phyloP scores from a whole-genome alignment of 2,113 vertebrate species.

The Planiliza haematocheilus region DNA sequence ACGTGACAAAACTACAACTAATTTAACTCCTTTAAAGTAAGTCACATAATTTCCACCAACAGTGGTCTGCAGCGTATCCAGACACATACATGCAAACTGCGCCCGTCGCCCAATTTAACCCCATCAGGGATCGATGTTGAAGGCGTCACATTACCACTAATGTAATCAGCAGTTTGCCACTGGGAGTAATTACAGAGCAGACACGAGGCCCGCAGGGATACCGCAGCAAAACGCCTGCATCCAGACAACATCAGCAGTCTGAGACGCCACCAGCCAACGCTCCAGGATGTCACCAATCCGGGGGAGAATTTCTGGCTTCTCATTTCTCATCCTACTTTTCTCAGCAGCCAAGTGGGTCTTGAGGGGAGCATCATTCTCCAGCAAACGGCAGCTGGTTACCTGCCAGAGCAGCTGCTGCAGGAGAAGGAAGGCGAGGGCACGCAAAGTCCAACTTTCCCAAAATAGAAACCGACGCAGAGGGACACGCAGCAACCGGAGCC shows the following conservation, averaged over 20 bases:
- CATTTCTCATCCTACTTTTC: background rate
- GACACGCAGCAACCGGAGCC: background rate
- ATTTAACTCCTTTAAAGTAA: no score
- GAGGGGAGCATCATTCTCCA: background rate
- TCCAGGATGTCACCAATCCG: no score
- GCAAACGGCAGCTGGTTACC: constrained; percentile 59
- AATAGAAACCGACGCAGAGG: constrained; percentile 36
- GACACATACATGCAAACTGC: background rate
- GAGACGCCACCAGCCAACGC: background rate
- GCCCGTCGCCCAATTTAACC: background rate
- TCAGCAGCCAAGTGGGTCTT: constrained; percentile 8
- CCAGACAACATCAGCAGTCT: constrained; percentile 29
- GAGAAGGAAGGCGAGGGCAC: constrained; percentile 5
- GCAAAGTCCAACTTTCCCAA: constrained; percentile 30
- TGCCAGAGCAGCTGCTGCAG: constrained; percentile 44
- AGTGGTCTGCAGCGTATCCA: background rate
- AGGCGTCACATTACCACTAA: constrained; percentile 58
- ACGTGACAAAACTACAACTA: no score
- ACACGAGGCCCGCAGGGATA: constrained; percentile 24
- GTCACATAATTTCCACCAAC: background rate
- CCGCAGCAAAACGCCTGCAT: background rate
- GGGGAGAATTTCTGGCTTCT: background rate
- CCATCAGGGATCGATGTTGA: constrained; percentile 25
- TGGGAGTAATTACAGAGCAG: constrained; percentile 59
- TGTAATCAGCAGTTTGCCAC: constrained; percentile 51